Conservation (phyloP, 2,113 vertebrate genomes). For the Hemiprocne comata region DNA sequence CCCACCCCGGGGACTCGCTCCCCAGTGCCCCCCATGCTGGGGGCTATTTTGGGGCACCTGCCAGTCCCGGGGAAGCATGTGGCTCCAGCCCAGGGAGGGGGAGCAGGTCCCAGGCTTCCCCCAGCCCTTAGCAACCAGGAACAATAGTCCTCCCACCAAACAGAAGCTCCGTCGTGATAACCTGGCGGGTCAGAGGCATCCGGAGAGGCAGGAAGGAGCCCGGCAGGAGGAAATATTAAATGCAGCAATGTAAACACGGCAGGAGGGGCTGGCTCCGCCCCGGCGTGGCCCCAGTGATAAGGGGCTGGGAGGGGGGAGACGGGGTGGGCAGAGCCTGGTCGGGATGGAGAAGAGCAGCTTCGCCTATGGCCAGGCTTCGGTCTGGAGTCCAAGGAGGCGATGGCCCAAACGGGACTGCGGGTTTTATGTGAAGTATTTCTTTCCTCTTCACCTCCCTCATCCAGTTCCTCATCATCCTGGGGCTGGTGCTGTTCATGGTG, state of each 20-base stretch:
- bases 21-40: rapidly evolving
- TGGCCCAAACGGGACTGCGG: conserved; percentile 68
- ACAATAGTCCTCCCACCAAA: not conserved
- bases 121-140: not conserved
- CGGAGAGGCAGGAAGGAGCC: conserved; percentile 79
- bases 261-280: not conserved
- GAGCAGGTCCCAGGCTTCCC: not conserved
- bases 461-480: conserved; percentile 92
- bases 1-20: not conserved
- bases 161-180: conserved; percentile 67
- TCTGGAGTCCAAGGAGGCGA: conserved; percentile 71
- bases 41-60: not conserved
- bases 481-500: conserved; percentile 93
- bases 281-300: not conserved
- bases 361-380: conserved; percentile 79
- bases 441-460: conserved; percentile 93
- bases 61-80: rapidly evolving
- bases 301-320: rapidly evolving
- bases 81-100: too few species aligned
- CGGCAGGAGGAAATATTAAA: conserved; percentile 71
- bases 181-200: conserved; percentile 49
- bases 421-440: conserved; percentile 86
- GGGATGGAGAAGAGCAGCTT: conserved; percentile 84
- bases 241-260: conserved; percentile 66
- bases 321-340: not conserved